Evolutionary conservation across 2,113 vertebrate genomes (phyloP).

Genomic region (Argyrosomus japonicus): DNA sequence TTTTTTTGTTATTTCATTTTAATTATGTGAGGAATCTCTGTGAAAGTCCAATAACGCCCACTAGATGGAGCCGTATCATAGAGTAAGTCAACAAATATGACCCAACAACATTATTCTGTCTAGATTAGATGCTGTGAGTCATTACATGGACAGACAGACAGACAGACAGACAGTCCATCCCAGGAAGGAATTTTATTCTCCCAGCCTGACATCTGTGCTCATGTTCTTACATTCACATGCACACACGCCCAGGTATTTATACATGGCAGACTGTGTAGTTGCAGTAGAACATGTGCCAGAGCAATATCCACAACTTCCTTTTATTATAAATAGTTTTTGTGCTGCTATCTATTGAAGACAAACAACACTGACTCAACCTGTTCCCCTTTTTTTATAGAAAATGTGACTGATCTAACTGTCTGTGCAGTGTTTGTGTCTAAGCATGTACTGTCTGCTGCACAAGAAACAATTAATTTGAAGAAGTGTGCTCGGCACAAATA

Average conservation of each 20-base stretch:
- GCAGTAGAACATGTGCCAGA: not conserved
- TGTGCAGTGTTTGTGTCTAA: too few species aligned
- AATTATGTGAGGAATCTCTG: not conserved
- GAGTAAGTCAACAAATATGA: not conserved
- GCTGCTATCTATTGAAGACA: not conserved
- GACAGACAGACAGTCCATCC: not conserved
- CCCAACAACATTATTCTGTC: not conserved
- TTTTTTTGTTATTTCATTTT: not conserved
- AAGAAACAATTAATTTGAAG: not conserved
- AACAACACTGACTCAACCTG: not conserved
- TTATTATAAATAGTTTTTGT: slow-evolving; percentile 10
- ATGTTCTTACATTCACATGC: not conserved
- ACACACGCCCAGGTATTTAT: not conserved
- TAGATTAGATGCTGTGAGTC: not conserved
- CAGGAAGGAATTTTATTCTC: not conserved
- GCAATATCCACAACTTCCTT: not conserved
- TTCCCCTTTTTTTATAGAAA: not conserved
- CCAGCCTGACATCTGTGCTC: not conserved
- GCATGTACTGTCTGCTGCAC: not conserved
- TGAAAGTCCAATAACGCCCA: slow-evolving; percentile 26
- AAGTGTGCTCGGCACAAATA: not conserved
- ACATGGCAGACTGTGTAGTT: not conserved
- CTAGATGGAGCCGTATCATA: slow-evolving; percentile 58
- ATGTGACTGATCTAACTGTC: not conserved
- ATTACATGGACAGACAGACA: not conserved